Evolutionary conservation across 2,797 vertebrate genomes (phyloP).

Genomic region (Cheirogaleus major): DNA sequence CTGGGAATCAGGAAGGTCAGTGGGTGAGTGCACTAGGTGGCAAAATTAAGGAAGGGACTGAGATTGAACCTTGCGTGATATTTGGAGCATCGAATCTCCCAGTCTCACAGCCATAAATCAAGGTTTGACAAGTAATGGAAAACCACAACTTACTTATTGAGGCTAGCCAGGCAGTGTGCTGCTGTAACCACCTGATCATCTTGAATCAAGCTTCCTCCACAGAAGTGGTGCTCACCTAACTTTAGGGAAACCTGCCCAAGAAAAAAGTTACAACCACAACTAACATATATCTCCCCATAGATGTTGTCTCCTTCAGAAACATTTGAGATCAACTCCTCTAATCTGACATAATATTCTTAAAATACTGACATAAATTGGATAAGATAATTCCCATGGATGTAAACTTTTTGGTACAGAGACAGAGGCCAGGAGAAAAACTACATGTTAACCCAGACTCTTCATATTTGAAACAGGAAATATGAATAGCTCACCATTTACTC

Average conservation of each 20-base stretch:
- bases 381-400: neutral
- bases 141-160: neutral
- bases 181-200: neutral
- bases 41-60: neutral
- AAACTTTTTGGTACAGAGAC: neutral
- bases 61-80: neutral
- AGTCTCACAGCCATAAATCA: neutral
- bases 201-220: neutral
- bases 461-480: neutral
- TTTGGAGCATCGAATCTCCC: neutral
- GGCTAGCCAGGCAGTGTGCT: neutral
- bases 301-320: neutral
- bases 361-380: neutral
- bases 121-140: neutral
- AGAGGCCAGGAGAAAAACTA: neutral
- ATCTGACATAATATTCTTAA: neutral
- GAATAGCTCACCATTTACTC: neutral
- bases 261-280: neutral
- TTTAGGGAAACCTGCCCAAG: slow-evolving; percentile 30
- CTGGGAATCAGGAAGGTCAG: neutral
- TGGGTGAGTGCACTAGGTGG: neutral
- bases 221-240: neutral
- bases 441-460: neutral
- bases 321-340: neutral
- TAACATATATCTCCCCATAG: neutral